Percentiles rank a stretch among this genome's conserved stretches.
Evolutionary conservation across 2,888 invertebrate species (phyloP).

Genomic region (Trichopoda pennipes): DNA sequence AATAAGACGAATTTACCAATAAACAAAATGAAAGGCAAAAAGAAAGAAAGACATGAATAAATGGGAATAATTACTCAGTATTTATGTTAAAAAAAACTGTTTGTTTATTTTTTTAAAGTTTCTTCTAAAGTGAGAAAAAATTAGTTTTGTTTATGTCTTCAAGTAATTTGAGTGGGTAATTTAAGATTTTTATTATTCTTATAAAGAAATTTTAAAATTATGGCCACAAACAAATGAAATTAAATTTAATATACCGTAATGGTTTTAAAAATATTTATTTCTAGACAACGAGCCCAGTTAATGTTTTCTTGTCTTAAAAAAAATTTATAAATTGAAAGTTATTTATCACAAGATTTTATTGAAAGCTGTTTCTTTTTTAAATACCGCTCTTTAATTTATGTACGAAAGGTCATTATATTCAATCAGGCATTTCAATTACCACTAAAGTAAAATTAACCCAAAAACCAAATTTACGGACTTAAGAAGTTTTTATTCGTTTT

Average conservation of each 20-base stretch:
- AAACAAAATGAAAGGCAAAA: neutral
- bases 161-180: constrained; percentile 51
- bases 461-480: too few relatives aligned
- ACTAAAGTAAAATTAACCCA: too few relatives aligned
- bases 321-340: too few relatives aligned
- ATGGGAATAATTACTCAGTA: constrained; percentile 13
- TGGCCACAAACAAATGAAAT: constrained; percentile 4
- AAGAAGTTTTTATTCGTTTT: too few relatives aligned
- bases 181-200: constrained; percentile 24
- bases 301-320: constrained; percentile 7
- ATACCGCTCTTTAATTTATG: too few relatives aligned
- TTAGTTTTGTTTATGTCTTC: constrained; percentile 24
- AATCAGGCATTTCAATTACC: too few relatives aligned
- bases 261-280: neutral
- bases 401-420: too few relatives aligned
- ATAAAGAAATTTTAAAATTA: constrained; percentile 3
- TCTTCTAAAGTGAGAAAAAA: neutral
- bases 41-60: neutral
- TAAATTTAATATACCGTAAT: neutral
- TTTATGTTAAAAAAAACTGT: constrained; percentile 17
- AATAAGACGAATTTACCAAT: neutral
- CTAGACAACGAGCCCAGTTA: constrained; percentile 4
- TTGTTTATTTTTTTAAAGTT: neutral
- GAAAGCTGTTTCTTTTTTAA: too few relatives aligned
- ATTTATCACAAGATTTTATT: too few relatives aligned